Evolutionary conservation across 2,113 vertebrate genomes (phyloP).

Genomic region (human): DNA sequence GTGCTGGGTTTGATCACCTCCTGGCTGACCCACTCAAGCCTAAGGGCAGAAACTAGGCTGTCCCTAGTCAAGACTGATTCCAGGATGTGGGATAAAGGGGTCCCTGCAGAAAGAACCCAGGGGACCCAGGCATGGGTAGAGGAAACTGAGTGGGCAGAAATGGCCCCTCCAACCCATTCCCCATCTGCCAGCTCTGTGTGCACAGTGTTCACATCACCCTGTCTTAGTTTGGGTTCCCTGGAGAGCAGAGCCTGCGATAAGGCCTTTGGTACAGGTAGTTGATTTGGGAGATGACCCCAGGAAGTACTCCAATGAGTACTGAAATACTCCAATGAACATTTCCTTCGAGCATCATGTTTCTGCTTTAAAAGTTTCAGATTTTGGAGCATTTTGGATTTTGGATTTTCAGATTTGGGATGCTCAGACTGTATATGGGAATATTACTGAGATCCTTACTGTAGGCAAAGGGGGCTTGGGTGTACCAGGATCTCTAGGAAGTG

Average conservation of each 20-base stretch:
- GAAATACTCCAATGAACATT: background rate
- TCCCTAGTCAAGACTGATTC: background rate
- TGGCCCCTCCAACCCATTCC: too few relatives aligned
- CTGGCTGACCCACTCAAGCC: background rate
- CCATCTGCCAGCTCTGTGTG: too few relatives aligned
- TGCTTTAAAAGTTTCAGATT: background rate
- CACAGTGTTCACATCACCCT: background rate
- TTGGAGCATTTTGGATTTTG: background rate
- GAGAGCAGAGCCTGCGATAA: background rate
- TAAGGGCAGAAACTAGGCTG: background rate
- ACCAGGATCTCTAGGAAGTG: background rate
- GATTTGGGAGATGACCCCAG: background rate
- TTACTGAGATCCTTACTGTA: background rate
- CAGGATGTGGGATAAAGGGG: background rate
- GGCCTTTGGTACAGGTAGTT: background rate
- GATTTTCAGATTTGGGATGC: background rate
- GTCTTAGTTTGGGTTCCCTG: background rate
- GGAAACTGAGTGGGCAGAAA: background rate
- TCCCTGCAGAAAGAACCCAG: background rate
- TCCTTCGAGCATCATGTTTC: background rate
- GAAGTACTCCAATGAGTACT: background rate
- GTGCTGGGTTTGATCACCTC: background rate
- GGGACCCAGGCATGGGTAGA: background rate
- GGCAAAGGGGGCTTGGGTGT: background rate
- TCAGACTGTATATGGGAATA: background rate